Percentiles rank a stretch among this genome's conserved stretches.
These are phyloP conservation scores for Sceloporus undulatus DNA, from an alignment of 2,113 vertebrate species.

Conservation along the genomic window DNA sequence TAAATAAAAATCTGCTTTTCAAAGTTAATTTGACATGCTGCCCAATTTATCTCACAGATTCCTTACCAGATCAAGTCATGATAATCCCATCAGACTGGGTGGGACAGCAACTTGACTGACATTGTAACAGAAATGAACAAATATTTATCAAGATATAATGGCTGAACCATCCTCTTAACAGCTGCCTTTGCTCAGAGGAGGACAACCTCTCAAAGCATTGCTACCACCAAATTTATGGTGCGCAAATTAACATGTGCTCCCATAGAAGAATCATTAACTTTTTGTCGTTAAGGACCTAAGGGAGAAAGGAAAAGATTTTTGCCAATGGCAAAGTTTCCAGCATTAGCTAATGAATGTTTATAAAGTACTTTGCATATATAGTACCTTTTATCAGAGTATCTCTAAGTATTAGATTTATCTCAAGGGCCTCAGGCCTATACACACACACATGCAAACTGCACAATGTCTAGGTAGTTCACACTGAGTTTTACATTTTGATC, in stretches of 20 bases:
- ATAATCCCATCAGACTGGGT: not conserved
- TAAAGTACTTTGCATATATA: conserved; percentile 78
- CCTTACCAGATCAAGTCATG: not conserved
- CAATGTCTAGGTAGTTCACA: conserved; percentile 38
- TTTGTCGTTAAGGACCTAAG: conserved; percentile 62
- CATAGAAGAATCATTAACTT: conserved; percentile 71
- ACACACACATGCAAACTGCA: conserved; percentile 63
- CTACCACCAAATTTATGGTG: conserved; percentile 61
- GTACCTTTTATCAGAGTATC: conserved; percentile 78
- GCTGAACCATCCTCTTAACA: conserved; percentile 8
- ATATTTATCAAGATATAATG: not conserved
- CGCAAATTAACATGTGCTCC: conserved; percentile 67
- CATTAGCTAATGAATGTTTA: conserved; percentile 79
- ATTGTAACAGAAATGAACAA: not conserved
- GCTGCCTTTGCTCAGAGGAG: not conserved
- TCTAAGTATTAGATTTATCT: conserved; percentile 74
- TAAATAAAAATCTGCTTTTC: not conserved
- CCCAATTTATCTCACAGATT: not conserved
- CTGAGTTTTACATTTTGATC: conserved; percentile 61
- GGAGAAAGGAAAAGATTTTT: conserved; percentile 57
- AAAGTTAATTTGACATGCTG: not conserved
- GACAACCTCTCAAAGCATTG: conserved; percentile 13
- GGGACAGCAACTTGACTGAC: not conserved
- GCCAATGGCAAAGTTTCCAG: conserved; percentile 69
- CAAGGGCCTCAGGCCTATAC: conserved; percentile 71